These are phyloP conservation scores for Altica lythri DNA, from an alignment of 2,888 invertebrate species.

Conservation along the genomic window DNA sequence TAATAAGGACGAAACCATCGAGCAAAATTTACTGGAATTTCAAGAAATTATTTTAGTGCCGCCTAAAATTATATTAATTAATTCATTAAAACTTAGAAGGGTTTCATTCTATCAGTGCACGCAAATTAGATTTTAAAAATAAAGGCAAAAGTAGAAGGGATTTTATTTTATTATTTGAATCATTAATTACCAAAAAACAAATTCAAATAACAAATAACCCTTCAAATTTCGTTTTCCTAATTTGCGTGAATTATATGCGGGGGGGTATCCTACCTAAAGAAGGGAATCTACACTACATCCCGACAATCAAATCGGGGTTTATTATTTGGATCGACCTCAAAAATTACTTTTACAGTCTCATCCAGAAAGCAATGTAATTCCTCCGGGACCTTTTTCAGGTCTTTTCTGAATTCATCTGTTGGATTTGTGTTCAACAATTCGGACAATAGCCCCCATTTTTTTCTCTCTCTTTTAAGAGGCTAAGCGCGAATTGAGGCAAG, in stretches of 20 bases:
- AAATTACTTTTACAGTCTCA: constrained; percentile 60
- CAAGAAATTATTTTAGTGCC: constrained; percentile 27
- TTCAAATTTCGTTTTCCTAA: no score
- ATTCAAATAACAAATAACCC: no score
- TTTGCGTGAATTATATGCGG: constrained; percentile 50
- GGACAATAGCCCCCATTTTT: constrained; percentile 41
- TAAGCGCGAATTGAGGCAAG: constrained; percentile 48
- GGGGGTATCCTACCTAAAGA: constrained; percentile 55
- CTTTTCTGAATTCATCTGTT: constrained; percentile 59
- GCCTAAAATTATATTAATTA: constrained; percentile 28
- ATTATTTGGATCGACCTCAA: constrained; percentile 59
- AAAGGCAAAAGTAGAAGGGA: no score
- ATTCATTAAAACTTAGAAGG: constrained; percentile 42
- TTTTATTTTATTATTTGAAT: no score
- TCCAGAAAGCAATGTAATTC: constrained; percentile 59
- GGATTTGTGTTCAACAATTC: constrained; percentile 57
- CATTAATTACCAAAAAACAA: no score
- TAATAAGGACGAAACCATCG: constrained; percentile 25
- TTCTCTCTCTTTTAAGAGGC: constrained; percentile 39
- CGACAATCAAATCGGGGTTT: constrained; percentile 42
- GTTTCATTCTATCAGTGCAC: no score
- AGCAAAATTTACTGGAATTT: constrained; percentile 21
- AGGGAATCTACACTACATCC: constrained; percentile 55
- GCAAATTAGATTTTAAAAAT: no score
- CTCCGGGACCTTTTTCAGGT: constrained; percentile 54